These are phyloP conservation scores for Trinorchestia longiramus DNA, from an alignment of 1,140 invertebrate genomes.

Conservation along the genomic window DNA sequence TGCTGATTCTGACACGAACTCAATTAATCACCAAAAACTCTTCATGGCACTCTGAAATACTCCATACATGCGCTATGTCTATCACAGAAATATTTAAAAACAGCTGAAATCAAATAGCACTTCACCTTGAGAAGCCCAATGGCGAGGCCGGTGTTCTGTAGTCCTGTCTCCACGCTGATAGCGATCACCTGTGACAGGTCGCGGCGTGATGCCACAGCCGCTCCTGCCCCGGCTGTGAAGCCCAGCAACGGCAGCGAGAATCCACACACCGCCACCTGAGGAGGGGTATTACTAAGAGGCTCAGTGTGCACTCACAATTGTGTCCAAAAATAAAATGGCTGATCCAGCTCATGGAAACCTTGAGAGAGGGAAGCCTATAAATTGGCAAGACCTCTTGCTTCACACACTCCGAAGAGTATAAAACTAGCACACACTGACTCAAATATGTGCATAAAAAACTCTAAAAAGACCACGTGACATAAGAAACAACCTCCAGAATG, in stretches of 20 bases:
- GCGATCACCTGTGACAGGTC: slow-evolving; percentile 80
- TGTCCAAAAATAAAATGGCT: too few species aligned
- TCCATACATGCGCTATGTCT: too few species aligned
- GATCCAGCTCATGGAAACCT: too few species aligned
- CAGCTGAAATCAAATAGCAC: too few species aligned
- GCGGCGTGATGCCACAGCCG: slow-evolving; percentile 55
- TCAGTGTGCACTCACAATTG: too few species aligned
- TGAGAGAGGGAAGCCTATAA: too few species aligned
- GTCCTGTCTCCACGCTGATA: slow-evolving; percentile 92
- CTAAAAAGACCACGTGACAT: too few species aligned
- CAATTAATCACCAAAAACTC: not conserved
- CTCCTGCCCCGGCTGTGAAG: slow-evolving; percentile 60
- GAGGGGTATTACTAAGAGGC: not conserved
- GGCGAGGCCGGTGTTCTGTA: slow-evolving; percentile 88
- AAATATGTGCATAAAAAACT: not conserved
- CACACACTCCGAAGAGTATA: too few species aligned
- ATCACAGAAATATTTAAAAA: too few species aligned
- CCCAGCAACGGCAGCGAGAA: slow-evolving; percentile 62
- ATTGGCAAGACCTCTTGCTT: too few species aligned
- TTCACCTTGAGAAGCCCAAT: slow-evolving; percentile 65
- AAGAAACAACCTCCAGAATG: not conserved
- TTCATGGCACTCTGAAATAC: not conserved
- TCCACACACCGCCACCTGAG: slow-evolving; percentile 71
- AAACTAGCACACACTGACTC: not conserved
- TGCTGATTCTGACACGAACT: not conserved